Evolutionary conservation across 1,140 invertebrate genomes (phyloP), one percentile per base, ranked within the genome.

Genomic region (Stegodyphus dumicola): DNA sequence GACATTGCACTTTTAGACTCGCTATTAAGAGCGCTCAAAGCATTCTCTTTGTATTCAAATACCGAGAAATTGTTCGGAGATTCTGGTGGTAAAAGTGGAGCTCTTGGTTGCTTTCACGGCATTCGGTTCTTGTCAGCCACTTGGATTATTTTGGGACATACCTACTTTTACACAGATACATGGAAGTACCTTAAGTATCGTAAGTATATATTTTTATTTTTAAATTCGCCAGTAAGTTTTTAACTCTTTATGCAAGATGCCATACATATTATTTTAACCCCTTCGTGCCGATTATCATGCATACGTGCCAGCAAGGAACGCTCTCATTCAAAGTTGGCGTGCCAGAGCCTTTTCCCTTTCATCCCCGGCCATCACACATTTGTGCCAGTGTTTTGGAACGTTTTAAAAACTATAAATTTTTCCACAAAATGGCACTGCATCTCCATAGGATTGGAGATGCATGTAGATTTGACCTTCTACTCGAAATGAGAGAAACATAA

Each of bases 131-230:
- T 97, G 84, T 96, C 95, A 6, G 93, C 97, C 80, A 92, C 94
- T 1, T 98, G 96, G 96, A 96, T 97, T 17, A 95, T 98, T 87
- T 93, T 97, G 92, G 96, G 97, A 6, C 96, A 98, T 90, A 95
- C 95, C 1, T 96, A 96, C 90, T 91, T 96, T n/a, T 94, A 95
- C 70, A 75, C 77, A 95, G n/a, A 94, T 95, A 80, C 70, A 5
- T 86, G 85, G 85, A 80, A 80, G 48, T 86, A 73, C 54, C 51
- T 86, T 6, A 77, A 73, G 53, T 86, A 77, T 49, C 15, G 84
- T 86, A 78, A 86, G 84, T 54, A 52, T 54, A 52, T 54, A 17
- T n/a, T 13, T 33, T 33, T 33, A 33, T 33, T 33, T 3, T 33
- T 33, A 33, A 33, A 33, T 33, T 67, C 18, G 1, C 33, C 33